phyloP scores from a whole-genome alignment of 2,888 invertebrate genomes.

The Pyrgus malvae region DNA sequence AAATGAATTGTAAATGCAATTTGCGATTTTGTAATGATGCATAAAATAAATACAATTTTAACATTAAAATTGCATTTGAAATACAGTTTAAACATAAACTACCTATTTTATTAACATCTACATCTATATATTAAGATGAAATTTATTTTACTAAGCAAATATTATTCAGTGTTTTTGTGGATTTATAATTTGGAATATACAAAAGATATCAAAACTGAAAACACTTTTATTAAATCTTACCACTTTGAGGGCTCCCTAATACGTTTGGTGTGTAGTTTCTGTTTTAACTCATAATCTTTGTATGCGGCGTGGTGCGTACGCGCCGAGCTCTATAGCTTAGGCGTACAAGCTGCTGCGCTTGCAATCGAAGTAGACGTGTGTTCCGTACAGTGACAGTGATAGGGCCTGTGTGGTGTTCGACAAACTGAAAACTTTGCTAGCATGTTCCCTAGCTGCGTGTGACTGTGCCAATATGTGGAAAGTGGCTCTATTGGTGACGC shows the following conservation, averaged over 20 bases:
- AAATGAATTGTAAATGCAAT: no score
- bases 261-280: not conserved
- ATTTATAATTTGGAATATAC: no score
- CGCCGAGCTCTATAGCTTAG: conserved; percentile 38
- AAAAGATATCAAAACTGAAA: no score
- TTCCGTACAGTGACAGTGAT: conserved; percentile 27
- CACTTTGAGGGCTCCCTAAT: no score
- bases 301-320: conserved; percentile 46
- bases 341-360: conserved; percentile 61
- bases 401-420: conserved; percentile 42
- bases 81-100: no score
- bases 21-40: no score
- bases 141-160: no score
- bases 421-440: conserved; percentile 50
- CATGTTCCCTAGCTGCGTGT: conserved; percentile 53
- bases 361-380: conserved; percentile 57
- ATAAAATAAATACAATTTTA: no score
- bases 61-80: no score
- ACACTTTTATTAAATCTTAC: not conserved
- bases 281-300: conserved; percentile 39
- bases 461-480: conserved; percentile 64
- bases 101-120: no score
- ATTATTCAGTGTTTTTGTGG: no score
- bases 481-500: conserved; percentile 44
- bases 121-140: no score